Evolutionary conservation across 2,888 invertebrate genomes (phyloP), one percentile per base, ranked within the genome.

Genomic region (Tenthredo distinguenda): DNA sequence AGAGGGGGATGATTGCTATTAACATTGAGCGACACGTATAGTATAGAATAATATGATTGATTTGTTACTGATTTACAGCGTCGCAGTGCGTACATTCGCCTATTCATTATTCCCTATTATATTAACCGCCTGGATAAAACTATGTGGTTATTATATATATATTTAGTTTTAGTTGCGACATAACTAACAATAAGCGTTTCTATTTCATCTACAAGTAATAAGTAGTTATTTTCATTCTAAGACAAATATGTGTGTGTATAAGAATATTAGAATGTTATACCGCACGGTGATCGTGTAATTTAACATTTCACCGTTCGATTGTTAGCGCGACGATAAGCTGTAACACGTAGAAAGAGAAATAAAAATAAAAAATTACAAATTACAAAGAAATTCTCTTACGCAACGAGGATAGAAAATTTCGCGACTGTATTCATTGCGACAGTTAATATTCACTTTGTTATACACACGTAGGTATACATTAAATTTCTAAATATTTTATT

Each of bases 41-140:
- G 43, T 18, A 47, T 74, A 12, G 1, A 55, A n/a, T 55, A n/a
- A 7, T 47, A n/a, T 74, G 74, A 74, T 74, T 74, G 74, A 74
- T 74, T 74, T 74, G 43, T 74, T 40, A 9, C 18, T 37, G 47
- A 26, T 47, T 74, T 74, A 47, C 26, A 43, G 12, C 37, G 71
- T 74, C 47, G 47, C 47, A 15, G 26, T 74, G 26, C 74, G 47
- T 40, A 74, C 47, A 74, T 74, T 74, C 74, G 47, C 6, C 9
- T 71, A 37, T 37, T 71, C 34, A 37, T 71, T 31, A 31, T 37
- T 62, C 0, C 26, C 18, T 71, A 71, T 71, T 34, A 71, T 34
- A 71, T 37, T 37, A 37, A 34, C 1, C 7, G 37, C 2, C 5
- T 26, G 4, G 62, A 62, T 62, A 10, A 12, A 62, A 62, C 31